A percentile compares a stretch with the other conserved stretches of the same genome.
Conservation (phyloP, 1,140 invertebrate species). For the Parasteatoda tepidariorum region DNA sequence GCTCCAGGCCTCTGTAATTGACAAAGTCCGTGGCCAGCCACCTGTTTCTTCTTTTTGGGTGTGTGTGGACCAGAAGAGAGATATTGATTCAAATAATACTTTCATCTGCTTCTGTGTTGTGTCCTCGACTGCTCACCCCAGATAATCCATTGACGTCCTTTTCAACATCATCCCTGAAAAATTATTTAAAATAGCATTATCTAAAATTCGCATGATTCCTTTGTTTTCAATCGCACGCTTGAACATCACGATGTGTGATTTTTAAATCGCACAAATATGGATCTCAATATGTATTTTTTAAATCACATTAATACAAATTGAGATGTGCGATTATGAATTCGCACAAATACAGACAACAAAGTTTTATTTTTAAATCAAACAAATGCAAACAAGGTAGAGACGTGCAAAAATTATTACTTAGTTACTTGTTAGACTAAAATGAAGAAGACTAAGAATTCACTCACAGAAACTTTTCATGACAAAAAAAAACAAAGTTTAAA, state of each 20-base stretch:
- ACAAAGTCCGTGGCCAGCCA: constrained; percentile 48
- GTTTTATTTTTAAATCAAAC: too few species aligned
- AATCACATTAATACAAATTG: background rate
- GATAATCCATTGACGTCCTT: constrained; percentile 57
- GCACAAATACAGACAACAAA: background rate
- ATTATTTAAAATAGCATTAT: background rate
- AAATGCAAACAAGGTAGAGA: too few species aligned
- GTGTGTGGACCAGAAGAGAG: constrained; percentile 2
- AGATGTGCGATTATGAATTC: background rate
- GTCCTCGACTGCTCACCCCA: constrained; percentile 23
- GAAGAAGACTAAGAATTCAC: too few species aligned
- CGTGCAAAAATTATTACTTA: too few species aligned
- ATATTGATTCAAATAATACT: background rate
- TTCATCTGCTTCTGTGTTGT: constrained; percentile 12
- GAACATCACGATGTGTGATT: background rate
- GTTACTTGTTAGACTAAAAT: too few species aligned
- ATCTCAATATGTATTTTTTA: background rate
- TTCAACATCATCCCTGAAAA: constrained; percentile 50
- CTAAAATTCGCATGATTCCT: too few species aligned
- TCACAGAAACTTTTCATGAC: too few species aligned
- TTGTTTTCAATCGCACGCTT: too few species aligned
- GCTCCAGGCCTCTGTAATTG: background rate
- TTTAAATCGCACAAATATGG: background rate
- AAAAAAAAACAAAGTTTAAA: too few species aligned
- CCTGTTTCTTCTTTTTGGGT: constrained; percentile 6